phyloP scores from a whole-genome alignment of 2,888 invertebrate genomes.

The Drosophila melanosoma region DNA sequence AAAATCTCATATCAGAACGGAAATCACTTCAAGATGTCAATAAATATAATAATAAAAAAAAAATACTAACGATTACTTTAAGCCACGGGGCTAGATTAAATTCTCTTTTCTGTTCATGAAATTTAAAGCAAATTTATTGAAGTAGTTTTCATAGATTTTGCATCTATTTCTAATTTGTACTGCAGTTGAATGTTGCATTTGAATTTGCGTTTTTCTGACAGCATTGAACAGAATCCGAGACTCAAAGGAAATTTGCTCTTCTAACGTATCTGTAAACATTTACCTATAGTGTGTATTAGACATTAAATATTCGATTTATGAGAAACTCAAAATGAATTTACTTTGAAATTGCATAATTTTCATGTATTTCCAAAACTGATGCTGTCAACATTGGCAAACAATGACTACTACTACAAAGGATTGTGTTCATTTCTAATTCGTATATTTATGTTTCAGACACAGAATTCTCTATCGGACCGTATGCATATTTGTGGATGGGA shows the following conservation, averaged over 20 bases:
- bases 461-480: background rate
- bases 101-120: background rate
- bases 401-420: constrained; percentile 4
- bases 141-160: background rate
- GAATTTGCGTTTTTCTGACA: background rate
- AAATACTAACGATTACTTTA: constrained; percentile 36
- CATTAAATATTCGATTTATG: background rate
- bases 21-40: constrained; percentile 61
- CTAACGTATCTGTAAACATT: background rate
- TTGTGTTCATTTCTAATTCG: background rate
- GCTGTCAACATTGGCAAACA: constrained; percentile 14
- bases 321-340: background rate
- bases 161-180: background rate
- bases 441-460: background rate
- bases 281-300: background rate
- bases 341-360: background rate
- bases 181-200: background rate
- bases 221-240: background rate
- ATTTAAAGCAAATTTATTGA: background rate
- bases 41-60: constrained; percentile 15
- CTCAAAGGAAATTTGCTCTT: background rate
- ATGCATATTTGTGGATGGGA: background rate
- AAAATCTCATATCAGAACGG: constrained; percentile 36
- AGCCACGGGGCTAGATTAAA: constrained; percentile 1
- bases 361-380: background rate